Evolutionary conservation across 2,888 invertebrate species (phyloP), one percentile per base, ranked within the genome.

Genomic region (Chymomyza fuscimana): DNA sequence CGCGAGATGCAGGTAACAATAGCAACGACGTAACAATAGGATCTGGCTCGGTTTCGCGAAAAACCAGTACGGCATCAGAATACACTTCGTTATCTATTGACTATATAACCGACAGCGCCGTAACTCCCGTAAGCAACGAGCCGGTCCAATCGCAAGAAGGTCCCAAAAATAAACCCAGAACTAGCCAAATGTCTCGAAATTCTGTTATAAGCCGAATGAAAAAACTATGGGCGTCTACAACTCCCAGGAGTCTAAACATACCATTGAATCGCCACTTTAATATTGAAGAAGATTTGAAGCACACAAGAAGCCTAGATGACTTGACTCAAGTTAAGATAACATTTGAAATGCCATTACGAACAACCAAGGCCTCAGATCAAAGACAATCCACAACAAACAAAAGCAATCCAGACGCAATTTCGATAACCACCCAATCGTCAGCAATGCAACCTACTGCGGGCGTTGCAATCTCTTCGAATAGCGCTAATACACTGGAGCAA

Each of bases 21-120:
- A 89, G 82, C 74, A 88, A 83, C 56, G 88, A 89, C 22, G 88
- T 88, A 61, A 81, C 81, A n/a, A 80, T 86, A 15, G 89, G 81
- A 10, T 91, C 92, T 1, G 89, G 86, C 5, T 87, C 91, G 5
- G 86, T 92, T 4, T 93, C 93, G 0, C 90, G 93, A n/a, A 94
- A 93, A 81, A 93, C 94, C 0, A 93, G 93, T 81, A 93, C 93
- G 0, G 92, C 93, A 6, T 93, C 93, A 22, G 92, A 92, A 70
- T 91, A 91, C 62, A 92, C 92, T 3, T 91, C 92, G 2, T 74
- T 92, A 4, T 92, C 91, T 9, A 92, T 91, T 19, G 93, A 94
- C 74, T 93, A 93, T 78, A 93, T 93, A 22, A 93, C 93, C 0
- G 94, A 94, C 74, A 93, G 93, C 76, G 93, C 93, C 15, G 86